Conservation (phyloP, 1,140 invertebrate species). For the Drosophila watanabei region DNA sequence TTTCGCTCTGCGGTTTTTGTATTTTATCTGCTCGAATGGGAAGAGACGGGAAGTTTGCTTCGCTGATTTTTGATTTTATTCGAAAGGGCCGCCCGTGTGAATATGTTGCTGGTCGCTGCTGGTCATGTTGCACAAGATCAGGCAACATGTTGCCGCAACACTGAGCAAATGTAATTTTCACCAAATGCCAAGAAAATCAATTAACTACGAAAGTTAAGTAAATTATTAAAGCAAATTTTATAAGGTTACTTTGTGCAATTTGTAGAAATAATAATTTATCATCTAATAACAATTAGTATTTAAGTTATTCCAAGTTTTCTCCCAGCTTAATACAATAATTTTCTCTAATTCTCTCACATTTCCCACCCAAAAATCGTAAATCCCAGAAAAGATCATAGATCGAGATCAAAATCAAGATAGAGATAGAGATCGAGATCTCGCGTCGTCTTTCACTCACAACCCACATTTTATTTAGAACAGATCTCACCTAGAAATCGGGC, state of each 20-base stretch:
- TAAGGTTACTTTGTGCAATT: not conserved
- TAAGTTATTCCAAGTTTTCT: not conserved
- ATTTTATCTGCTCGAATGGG: constrained; percentile 69
- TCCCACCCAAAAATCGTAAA: constrained; percentile 63
- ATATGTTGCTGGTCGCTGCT: not conserved
- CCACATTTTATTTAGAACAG: constrained; percentile 83
- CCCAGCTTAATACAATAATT: constrained; percentile 29
- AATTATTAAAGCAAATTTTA: not conserved
- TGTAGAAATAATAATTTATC: not conserved
- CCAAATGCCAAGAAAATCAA: not conserved
- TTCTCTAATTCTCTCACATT: constrained; percentile 63
- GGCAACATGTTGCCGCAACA: constrained; percentile 52
- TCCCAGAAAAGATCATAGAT: not conserved
- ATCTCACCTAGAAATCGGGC: constrained; percentile 65
- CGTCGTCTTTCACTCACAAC: constrained; percentile 68
- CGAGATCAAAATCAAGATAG: not conserved
- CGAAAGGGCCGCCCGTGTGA: constrained; percentile 14
- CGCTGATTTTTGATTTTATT: constrained; percentile 43
- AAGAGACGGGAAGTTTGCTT: constrained; percentile 77
- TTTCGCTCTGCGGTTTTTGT: constrained; percentile 50
- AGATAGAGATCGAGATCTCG: constrained; percentile 3
- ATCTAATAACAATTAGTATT: not conserved
- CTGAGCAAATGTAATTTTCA: not conserved
- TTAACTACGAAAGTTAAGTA: not conserved
- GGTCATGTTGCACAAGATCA: constrained; percentile 6